Evolutionary conservation across 23 tunicate genomes (phyloP).

Genomic region (Trididemnum clinides): DNA sequence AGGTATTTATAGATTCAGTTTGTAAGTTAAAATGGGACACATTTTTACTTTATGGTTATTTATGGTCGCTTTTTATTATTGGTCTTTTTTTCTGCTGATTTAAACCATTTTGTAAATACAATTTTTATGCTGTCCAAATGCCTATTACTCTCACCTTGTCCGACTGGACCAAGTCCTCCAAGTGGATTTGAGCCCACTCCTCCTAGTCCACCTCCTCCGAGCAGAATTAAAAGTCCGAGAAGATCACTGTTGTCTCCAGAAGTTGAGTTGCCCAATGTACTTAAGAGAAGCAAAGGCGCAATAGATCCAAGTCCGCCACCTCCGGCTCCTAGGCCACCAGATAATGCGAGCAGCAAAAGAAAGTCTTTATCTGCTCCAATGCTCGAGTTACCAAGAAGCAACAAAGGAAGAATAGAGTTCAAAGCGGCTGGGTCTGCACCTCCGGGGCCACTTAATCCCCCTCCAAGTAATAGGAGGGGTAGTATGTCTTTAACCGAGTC

Average conservation of each 20-base stretch:
- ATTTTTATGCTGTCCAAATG: no score
- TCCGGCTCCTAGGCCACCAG: slow-evolving; percentile 1
- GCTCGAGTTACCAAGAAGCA: slow-evolving; percentile 28
- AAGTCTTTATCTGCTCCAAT: slow-evolving; percentile 3
- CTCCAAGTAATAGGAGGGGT: slow-evolving; percentile 22
- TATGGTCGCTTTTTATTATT: no score
- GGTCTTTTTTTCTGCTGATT: no score
- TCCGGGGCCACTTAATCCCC: slow-evolving; percentile 16
- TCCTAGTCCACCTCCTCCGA: neutral
- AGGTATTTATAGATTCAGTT: no score
- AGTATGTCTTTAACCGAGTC: neutral
- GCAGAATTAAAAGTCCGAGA: slow-evolving; percentile 31
- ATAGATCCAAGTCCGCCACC: neutral
- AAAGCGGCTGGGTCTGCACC: neutral
- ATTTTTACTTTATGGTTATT: no score
- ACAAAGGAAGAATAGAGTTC: neutral
- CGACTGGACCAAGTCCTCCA: no score
- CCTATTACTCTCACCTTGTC: no score
- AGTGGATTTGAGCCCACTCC: no score
- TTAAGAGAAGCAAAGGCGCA: slow-evolving; percentile 6
- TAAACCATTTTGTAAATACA: no score
- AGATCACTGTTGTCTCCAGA: neutral
- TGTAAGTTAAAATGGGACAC: no score
- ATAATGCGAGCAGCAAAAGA: neutral
- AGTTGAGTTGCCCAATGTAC: slow-evolving; percentile 4